Evolutionary conservation across 2,113 vertebrate genomes (phyloP).

Genomic region (Potamarius usumacintae): DNA sequence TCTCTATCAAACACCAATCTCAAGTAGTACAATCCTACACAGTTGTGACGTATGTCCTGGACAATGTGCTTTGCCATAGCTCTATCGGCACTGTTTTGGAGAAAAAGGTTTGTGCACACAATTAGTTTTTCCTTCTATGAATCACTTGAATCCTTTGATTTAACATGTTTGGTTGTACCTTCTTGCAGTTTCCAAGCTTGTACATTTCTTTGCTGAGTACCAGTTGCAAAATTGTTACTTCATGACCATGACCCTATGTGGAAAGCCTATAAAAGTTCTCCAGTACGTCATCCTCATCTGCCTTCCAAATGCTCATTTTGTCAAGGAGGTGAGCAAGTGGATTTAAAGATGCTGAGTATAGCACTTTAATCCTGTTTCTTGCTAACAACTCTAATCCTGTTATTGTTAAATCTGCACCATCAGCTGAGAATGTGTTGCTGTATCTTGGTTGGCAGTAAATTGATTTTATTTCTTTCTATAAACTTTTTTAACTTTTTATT

Average conservation of each 20-base stretch:
- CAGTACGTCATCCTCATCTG: neutral
- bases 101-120: neutral
- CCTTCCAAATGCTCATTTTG: neutral
- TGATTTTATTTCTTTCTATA: neutral
- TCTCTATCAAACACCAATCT: too few relatives aligned
- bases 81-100: neutral
- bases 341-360: neutral
- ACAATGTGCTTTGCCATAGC: neutral
- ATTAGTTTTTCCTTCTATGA: neutral
- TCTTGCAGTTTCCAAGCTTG: neutral
- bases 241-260: neutral
- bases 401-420: constrained; percentile 8
- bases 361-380: neutral
- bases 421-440: neutral
- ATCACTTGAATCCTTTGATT: neutral
- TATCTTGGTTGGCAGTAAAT: neutral
- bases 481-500: too few relatives aligned
- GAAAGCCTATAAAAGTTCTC: neutral
- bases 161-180: neutral
- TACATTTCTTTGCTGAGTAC: neutral
- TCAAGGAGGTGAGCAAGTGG: neutral
- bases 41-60: neutral
- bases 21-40: too few relatives aligned
- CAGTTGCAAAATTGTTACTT: neutral
- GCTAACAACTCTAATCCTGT: neutral